Conservation (phyloP, 2,797 vertebrate genomes). For the Lagodon rhomboides region DNA sequence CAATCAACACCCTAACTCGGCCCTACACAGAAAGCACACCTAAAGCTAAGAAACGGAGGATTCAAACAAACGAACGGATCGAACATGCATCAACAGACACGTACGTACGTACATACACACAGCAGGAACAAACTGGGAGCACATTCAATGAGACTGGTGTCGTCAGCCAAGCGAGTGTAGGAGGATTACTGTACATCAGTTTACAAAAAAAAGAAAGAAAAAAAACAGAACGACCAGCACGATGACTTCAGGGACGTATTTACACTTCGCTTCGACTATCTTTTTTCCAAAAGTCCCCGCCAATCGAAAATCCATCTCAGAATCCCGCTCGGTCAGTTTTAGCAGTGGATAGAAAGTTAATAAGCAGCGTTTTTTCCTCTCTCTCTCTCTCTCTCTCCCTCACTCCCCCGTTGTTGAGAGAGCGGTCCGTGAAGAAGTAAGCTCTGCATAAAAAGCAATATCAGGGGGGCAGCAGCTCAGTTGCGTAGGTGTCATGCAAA, state of each 20-base stretch:
- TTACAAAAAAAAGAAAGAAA: slow-evolving; percentile 61
- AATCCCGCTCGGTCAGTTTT: slow-evolving; percentile 43
- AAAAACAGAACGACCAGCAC: slow-evolving; percentile 47
- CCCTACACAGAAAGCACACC: slow-evolving; percentile 66
- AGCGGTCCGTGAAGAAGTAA: slow-evolving; percentile 52
- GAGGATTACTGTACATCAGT: slow-evolving; percentile 75
- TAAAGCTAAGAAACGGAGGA: slow-evolving; percentile 60
- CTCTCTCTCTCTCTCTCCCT: not conserved
- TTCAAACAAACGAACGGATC: slow-evolving; percentile 60
- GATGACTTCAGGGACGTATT: slow-evolving; percentile 72
- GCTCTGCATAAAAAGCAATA: slow-evolving; percentile 77
- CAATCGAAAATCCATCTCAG: slow-evolving; percentile 43
- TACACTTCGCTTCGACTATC: slow-evolving; percentile 71
- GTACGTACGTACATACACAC: slow-evolving; percentile 47
- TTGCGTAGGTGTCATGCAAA: slow-evolving; percentile 80
- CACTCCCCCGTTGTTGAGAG: not conserved
- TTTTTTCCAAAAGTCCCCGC: slow-evolving; percentile 45
- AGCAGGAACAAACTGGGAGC: slow-evolving; percentile 70
- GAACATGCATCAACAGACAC: slow-evolving; percentile 82
- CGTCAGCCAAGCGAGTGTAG: slow-evolving; percentile 62
- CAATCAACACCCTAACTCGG: slow-evolving; percentile 68
- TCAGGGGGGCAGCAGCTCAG: slow-evolving; percentile 63
- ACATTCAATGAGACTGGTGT: slow-evolving; percentile 75
- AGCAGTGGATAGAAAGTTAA: slow-evolving; percentile 60
- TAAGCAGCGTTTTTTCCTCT: slow-evolving; percentile 48